phyloP scores from a whole-genome alignment of 92 coral and sea anemone genomes.

The Epizoanthus rinbou region DNA sequence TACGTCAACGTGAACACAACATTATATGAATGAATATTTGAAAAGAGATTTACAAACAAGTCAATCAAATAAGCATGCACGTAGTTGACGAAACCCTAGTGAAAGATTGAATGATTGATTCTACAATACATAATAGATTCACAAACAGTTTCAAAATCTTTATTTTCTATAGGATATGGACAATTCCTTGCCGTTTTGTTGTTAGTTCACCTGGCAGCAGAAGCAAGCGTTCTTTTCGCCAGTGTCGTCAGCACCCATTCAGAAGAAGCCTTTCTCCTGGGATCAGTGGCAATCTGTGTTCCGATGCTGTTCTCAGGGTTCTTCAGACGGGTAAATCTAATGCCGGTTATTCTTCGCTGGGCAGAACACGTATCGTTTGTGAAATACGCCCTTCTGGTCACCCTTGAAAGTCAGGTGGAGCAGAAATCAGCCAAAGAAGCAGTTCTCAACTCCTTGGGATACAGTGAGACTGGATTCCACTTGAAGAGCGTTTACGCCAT shows the following conservation, averaged over 20 bases:
- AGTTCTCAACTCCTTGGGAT: slow-evolving; percentile 25
- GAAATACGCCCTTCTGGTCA: slow-evolving; percentile 31
- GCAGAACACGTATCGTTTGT: slow-evolving; percentile 38
- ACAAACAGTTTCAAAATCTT: too few species aligned
- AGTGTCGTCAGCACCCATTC: slow-evolving; percentile 32
- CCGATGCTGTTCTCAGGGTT: slow-evolving; percentile 39
- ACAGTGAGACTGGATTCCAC: slow-evolving; percentile 8
- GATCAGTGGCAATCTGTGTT: slow-evolving; percentile 23
- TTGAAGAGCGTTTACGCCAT: slow-evolving; percentile 1
- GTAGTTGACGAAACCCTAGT: too few species aligned
- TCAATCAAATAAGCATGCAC: too few species aligned
- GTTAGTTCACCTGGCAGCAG: slow-evolving; percentile 27
- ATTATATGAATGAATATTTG: too few species aligned
- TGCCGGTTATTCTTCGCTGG: slow-evolving; percentile 32
- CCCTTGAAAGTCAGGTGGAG: slow-evolving; percentile 8
- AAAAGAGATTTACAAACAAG: too few species aligned
- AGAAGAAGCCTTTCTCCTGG: slow-evolving; percentile 30
- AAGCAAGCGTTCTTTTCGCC: slow-evolving; percentile 31
- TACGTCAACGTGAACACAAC: too few species aligned
- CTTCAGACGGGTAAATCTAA: slow-evolving; percentile 36
- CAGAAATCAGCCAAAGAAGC: neutral
- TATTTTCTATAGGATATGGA: slow-evolving; percentile 29
- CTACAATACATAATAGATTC: too few species aligned
- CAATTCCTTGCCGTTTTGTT: slow-evolving; percentile 20
- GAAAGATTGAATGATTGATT: too few species aligned